These are phyloP conservation scores for Axinella damicornis DNA, from an alignment of 37 sponge, comb jelly and placozoan genomes.

Conservation along the genomic window DNA sequence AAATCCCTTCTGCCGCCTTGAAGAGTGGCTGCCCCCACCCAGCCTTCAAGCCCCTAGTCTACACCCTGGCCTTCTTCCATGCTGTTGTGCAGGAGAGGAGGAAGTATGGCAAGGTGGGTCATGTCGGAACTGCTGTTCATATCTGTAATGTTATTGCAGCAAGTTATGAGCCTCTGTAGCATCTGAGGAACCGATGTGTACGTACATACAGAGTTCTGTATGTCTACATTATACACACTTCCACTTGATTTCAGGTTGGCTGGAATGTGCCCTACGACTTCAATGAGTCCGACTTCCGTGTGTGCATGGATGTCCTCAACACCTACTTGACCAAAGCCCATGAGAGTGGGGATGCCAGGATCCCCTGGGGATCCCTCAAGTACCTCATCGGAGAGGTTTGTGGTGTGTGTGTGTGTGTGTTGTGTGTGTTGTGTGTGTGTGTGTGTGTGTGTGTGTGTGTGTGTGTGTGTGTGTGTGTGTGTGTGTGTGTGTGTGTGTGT, in stretches of 20 bases:
- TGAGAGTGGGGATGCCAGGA: conserved; percentile 90
- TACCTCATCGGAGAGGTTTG: conserved; percentile 98
- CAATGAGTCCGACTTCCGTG: conserved; percentile 98
- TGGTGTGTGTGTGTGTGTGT: neutral
- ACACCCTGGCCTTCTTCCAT: conserved; percentile 97
- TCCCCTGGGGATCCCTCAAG: conserved; percentile 99
- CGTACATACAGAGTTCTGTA: neutral
- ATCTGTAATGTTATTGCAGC: too few relatives aligned
- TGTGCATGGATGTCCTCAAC: conserved; percentile 94
- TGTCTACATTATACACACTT: neutral
- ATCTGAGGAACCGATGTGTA: too few relatives aligned
- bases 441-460: too few relatives aligned
- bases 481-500: neutral
- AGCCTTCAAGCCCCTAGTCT: conserved; percentile 94
- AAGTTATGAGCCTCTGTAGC: too few relatives aligned
- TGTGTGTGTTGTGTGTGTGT: neutral
- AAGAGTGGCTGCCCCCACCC: conserved; percentile 87
- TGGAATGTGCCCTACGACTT: conserved; percentile 99
- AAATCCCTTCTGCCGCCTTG: conserved; percentile 82
- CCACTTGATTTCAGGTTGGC: conserved; percentile 72
- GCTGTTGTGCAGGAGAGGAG: conserved; percentile 99
- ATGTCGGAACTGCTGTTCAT: neutral
- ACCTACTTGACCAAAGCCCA: conserved; percentile 94
- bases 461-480: too few relatives aligned
- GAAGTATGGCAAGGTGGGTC: conserved; percentile 92